Conservation (phyloP, 1,140 invertebrate species). For the Brachionus calyciflorus region DNA sequence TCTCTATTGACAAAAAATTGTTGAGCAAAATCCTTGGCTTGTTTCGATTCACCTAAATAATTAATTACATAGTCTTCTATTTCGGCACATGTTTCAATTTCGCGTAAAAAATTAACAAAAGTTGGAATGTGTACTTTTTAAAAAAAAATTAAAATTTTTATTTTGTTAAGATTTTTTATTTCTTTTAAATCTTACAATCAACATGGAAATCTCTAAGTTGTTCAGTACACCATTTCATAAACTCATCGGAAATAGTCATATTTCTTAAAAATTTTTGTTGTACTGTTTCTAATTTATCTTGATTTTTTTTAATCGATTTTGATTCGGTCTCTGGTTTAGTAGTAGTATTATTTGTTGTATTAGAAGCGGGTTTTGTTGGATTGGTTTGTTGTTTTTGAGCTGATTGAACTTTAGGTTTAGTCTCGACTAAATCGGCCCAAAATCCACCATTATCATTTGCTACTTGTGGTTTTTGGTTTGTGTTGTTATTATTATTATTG, state of each 20-base stretch:
- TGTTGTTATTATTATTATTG: not conserved
- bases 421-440: not conserved
- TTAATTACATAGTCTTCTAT: conserved; percentile 42
- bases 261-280: conserved; percentile 11
- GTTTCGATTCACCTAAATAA: conserved; percentile 39
- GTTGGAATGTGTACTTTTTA: conserved; percentile 28
- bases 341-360: too few relatives aligned
- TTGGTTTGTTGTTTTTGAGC: conserved; percentile 11
- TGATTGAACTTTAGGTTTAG: not conserved
- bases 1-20: conserved; percentile 45
- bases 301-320: not conserved
- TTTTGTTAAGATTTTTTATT: not conserved
- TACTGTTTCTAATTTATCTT: not conserved
- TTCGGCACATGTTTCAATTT: conserved; percentile 39
- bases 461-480: not conserved
- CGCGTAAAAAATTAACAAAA: conserved; percentile 39
- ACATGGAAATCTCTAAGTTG: conserved; percentile 38
- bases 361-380: not conserved
- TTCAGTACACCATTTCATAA: conserved; percentile 44
- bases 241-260: conserved; percentile 41
- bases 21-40: conserved; percentile 45
- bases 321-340: not conserved
- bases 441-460: not conserved
- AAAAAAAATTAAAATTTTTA: not conserved
- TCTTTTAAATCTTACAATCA: conserved; percentile 1